Conservation (phyloP, 2,888 invertebrate species). For the Agonum fuliginosum region DNA sequence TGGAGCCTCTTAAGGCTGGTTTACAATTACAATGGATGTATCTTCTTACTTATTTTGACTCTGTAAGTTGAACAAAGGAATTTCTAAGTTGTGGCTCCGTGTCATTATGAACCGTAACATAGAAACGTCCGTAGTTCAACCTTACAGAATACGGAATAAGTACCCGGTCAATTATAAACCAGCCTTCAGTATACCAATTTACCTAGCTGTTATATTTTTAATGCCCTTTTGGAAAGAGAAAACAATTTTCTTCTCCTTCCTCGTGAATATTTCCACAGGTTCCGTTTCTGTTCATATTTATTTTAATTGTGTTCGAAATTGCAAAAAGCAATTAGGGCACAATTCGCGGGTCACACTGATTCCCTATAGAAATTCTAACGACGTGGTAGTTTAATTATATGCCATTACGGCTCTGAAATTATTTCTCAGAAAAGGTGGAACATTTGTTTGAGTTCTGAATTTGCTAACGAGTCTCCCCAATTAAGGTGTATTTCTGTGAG, state of each 20-base stretch:
- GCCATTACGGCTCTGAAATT: slow-evolving; percentile 22
- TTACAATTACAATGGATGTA: no score
- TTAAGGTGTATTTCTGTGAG: no score
- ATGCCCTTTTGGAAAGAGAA: background rate
- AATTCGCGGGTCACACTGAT: background rate
- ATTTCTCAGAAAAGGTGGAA: slow-evolving; percentile 25
- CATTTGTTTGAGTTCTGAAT: slow-evolving; percentile 18
- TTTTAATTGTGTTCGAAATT: slow-evolving; percentile 36
- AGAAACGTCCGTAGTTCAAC: no score
- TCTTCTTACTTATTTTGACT: no score
- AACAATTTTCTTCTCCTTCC: background rate
- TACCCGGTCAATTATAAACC: no score
- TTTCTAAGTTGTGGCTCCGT: no score
- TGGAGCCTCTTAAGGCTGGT: no score
- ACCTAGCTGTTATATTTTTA: no score
- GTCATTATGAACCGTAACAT: no score
- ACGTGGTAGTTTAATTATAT: slow-evolving; percentile 6
- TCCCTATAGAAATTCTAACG: slow-evolving; percentile 6
- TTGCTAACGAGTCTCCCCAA: background rate
- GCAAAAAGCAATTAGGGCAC: slow-evolving; percentile 25
- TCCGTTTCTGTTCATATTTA: slow-evolving; percentile 19
- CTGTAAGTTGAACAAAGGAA: no score
- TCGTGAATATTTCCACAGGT: background rate
- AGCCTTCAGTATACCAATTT: no score
- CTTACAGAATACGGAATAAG: no score